These are phyloP conservation scores for Chaunax sp. DNA, from an alignment of 2,797 vertebrate species.

Conservation along the genomic window DNA sequence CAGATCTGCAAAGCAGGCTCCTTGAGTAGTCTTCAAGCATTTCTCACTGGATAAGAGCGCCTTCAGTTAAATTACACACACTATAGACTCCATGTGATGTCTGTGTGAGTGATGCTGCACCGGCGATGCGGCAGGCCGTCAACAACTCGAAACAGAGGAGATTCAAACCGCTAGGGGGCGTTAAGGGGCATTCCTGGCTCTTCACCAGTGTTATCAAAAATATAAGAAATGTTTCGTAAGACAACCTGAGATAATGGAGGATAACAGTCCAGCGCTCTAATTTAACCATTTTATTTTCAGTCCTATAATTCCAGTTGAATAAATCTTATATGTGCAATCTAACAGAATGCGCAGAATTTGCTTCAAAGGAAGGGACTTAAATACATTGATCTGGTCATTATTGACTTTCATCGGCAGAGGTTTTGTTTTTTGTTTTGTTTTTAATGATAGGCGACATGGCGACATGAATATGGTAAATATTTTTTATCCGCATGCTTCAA, in stretches of 20 bases:
- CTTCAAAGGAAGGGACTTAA: background rate
- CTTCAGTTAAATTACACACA: background rate
- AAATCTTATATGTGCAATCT: background rate
- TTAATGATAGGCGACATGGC: no score
- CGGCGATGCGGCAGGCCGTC: constrained; percentile 30
- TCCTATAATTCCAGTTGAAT: background rate
- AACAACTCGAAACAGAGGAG: background rate
- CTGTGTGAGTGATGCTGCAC: constrained; percentile 11
- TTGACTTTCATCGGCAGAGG: background rate
- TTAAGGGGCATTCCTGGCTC: constrained; percentile 41
- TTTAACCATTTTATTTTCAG: background rate
- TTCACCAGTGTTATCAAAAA: constrained; percentile 13
- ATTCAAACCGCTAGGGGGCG: constrained; percentile 74
- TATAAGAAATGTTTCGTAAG: constrained; percentile 12
- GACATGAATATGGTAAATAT: background rate
- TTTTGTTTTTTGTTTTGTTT: no score
- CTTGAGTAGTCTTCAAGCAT: background rate
- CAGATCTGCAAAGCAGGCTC: background rate
- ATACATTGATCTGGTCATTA: background rate
- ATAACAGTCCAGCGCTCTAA: background rate
- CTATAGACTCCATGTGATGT: background rate
- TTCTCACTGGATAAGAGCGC: background rate
- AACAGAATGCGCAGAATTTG: background rate
- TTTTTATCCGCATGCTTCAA: background rate
- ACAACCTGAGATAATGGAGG: background rate